Conservation (phyloP, 2,888 invertebrate genomes). For the Stenodera caucasica region DNA sequence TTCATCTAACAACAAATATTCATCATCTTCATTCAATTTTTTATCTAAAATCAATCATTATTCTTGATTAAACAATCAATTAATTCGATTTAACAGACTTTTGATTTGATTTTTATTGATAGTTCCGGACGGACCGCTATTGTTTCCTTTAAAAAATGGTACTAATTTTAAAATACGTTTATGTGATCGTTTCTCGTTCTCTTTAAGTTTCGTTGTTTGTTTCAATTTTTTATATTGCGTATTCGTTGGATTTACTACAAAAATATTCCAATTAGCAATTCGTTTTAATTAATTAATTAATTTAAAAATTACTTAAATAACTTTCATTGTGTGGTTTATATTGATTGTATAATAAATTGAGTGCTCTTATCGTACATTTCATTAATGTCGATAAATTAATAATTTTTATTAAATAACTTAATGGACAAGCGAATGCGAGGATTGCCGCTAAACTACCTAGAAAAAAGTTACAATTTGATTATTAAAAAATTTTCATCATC, state of each 20-base stretch:
- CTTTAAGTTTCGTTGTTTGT: constrained; percentile 27
- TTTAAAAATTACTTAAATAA: constrained; percentile 32
- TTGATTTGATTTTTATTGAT: constrained; percentile 13
- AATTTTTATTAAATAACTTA: constrained; percentile 64
- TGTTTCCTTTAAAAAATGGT: constrained; percentile 23
- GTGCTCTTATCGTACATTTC: constrained; percentile 47
- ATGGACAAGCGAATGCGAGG: constrained; percentile 65
- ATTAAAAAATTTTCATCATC: too few species aligned
- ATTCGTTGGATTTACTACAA: constrained; percentile 31
- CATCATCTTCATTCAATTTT: constrained; percentile 53
- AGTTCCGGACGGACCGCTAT: neutral
- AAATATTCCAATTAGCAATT: neutral
- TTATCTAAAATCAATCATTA: constrained; percentile 13
- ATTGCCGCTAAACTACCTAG: constrained; percentile 65
- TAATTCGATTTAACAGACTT: neutral
- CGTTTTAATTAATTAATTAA: constrained; percentile 30
- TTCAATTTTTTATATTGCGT: constrained; percentile 50
- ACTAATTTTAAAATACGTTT: constrained; percentile 35
- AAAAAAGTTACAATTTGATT: constrained; percentile 32
- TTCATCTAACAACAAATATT: constrained; percentile 63
- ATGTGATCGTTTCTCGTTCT: constrained; percentile 15
- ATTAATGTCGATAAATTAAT: constrained; percentile 62
- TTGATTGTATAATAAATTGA: constrained; percentile 55
- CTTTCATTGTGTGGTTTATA: constrained; percentile 63
- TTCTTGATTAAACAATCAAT: neutral